Percentiles rank a stretch among this genome's conserved stretches.
These are phyloP conservation scores for Pangasius macronema DNA, from an alignment of 2,797 vertebrate species.

Conservation along the genomic window DNA sequence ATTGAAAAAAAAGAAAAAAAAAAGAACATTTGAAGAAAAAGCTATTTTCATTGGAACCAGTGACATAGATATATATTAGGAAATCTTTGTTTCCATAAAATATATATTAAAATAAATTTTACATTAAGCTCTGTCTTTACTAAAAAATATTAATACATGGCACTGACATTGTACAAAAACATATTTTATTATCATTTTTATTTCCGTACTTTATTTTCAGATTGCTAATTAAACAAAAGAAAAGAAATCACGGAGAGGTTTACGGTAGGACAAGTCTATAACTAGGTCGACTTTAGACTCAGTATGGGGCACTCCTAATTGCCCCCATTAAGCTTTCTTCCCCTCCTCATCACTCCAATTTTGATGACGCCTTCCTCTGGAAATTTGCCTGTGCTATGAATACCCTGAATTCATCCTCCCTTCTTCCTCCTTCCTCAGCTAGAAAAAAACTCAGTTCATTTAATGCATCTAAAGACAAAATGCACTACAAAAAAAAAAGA, in stretches of 20 bases:
- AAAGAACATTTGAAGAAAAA: neutral
- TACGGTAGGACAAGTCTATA: too few species aligned
- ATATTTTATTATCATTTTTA: neutral
- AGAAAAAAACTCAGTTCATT: neutral
- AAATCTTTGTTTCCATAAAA: neutral
- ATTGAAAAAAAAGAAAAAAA: neutral
- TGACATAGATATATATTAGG: neutral
- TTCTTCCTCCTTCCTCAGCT: constrained; percentile 1
- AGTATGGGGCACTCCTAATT: constrained; percentile 63
- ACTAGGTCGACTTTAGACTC: too few species aligned
- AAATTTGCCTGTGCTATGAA: constrained; percentile 57
- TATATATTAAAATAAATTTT: neutral
- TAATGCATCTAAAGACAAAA: neutral
- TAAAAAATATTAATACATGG: neutral
- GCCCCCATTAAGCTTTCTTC: constrained; percentile 62
- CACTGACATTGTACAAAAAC: neutral
- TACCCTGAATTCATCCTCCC: constrained; percentile 57
- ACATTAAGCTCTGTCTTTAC: neutral
- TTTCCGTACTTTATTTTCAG: neutral
- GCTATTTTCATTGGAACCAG: neutral
- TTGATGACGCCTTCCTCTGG: constrained; percentile 64
- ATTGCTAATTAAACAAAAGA: too few species aligned
- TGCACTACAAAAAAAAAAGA: neutral
- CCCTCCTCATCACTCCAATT: constrained; percentile 61
- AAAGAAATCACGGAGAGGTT: too few species aligned